These are phyloP conservation scores for Setophaga kirtlandii DNA, from an alignment of 2,113 vertebrate species.

Conservation along the genomic window DNA sequence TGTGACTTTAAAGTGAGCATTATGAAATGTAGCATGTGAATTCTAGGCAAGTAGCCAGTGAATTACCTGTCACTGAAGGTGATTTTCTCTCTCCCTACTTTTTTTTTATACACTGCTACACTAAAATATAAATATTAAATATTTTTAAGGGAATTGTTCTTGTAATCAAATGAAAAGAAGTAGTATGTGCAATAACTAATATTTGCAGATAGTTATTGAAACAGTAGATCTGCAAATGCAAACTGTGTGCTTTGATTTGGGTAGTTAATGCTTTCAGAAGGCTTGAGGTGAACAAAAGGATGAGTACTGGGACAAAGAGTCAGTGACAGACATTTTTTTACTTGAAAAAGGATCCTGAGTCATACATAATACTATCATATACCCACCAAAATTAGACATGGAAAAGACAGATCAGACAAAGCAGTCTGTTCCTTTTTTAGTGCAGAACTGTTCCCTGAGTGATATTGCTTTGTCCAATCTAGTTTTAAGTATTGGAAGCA, in stretches of 20 bases:
- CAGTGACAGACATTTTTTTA: neutral
- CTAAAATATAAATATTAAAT: neutral
- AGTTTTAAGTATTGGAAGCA: slow-evolving; percentile 16
- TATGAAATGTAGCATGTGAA: slow-evolving; percentile 33
- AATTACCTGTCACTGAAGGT: slow-evolving; percentile 15
- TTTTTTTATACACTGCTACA: neutral
- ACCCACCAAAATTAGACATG: neutral
- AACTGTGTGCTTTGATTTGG: neutral
- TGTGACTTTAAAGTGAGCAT: slow-evolving; percentile 35
- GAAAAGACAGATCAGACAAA: slow-evolving; percentile 3
- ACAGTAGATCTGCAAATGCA: neutral
- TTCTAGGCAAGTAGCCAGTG: slow-evolving; percentile 31
- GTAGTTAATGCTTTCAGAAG: slow-evolving; percentile 6
- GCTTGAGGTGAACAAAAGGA: neutral
- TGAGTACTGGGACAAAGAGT: neutral
- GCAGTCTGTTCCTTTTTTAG: neutral
- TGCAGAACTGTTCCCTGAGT: neutral
- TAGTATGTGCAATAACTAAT: neutral
- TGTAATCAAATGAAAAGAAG: neutral
- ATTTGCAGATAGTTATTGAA: slow-evolving; percentile 29
- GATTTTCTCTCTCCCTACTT: neutral
- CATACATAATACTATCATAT: neutral
- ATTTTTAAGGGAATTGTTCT: slow-evolving; percentile 37
- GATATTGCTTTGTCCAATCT: neutral
- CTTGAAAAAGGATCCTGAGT: neutral